Evolutionary conservation across 2,797 vertebrate species (phyloP).

Genomic region (Harpagifer antarcticus): DNA sequence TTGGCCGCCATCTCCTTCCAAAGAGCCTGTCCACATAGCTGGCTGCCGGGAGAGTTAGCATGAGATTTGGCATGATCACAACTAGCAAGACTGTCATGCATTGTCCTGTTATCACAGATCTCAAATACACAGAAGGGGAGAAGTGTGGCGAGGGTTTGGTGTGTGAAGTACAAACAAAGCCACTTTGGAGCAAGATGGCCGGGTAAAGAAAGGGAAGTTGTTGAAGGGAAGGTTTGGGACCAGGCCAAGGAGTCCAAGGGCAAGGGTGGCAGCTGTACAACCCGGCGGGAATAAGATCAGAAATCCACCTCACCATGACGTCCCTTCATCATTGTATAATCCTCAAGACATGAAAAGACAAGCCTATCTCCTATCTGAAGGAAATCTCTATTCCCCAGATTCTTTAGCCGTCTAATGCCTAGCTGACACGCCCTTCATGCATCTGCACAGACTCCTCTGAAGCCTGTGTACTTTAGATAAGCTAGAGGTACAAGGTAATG

Average conservation of each 20-base stretch:
- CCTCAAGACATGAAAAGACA: constrained; percentile 74
- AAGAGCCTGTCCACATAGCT: constrained; percentile 40
- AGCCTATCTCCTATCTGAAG: constrained; percentile 65
- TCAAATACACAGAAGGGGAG: constrained; percentile 19
- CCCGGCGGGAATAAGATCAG: constrained; percentile 66
- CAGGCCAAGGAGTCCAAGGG: constrained; percentile 61
- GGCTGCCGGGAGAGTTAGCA: constrained; percentile 49
- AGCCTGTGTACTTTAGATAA: constrained; percentile 66
- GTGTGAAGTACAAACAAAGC: constrained; percentile 46
- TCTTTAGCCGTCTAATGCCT: constrained; percentile 53
- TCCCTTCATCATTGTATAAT: constrained; percentile 78
- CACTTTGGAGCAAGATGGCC: constrained; percentile 1
- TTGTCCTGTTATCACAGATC: constrained; percentile 63
- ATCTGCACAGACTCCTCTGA: constrained; percentile 43
- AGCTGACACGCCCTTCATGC: constrained; percentile 68
- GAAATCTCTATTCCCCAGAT: constrained; percentile 71
- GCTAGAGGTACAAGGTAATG: constrained; percentile 23
- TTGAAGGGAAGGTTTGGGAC: constrained; percentile 33
- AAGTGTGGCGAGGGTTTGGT: constrained; percentile 27
- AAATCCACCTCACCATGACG: constrained; percentile 68
- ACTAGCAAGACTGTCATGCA: constrained; percentile 54
- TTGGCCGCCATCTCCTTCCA: constrained; percentile 25
- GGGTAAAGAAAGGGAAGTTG: constrained; percentile 18
- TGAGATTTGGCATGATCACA: constrained; percentile 76
- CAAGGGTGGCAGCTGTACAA: constrained; percentile 60